These are phyloP conservation scores for Drosophila auraria DNA, from an alignment of 1,140 invertebrate genomes.

Conservation along the genomic window DNA sequence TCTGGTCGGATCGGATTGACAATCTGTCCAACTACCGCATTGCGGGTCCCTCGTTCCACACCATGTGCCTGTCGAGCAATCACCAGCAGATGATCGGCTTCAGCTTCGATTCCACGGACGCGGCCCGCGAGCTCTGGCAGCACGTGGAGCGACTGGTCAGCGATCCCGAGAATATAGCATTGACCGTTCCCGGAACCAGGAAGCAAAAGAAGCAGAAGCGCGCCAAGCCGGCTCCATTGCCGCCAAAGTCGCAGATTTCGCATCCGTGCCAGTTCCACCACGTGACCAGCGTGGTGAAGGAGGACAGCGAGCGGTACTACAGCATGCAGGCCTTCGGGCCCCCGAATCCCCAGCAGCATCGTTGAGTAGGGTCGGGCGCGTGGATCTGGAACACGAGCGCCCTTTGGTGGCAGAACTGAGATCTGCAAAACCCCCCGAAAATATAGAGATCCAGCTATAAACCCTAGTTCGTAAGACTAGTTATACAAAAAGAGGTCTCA, in stretches of 20 bases:
- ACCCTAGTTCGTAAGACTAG: constrained; percentile 17
- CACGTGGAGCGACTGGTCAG: constrained; percentile 90
- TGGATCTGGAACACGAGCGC: constrained; percentile 81
- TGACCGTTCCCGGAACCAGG: constrained; percentile 88
- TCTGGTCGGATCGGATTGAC: constrained; percentile 95
- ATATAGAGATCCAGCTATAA: constrained; percentile 33
- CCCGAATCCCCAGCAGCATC: constrained; percentile 73
- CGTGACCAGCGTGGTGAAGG: constrained; percentile 91
- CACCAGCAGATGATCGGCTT: constrained; percentile 88
- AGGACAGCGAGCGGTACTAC: constrained; percentile 89
- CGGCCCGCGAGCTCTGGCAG: constrained; percentile 90
- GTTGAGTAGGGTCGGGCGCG: constrained; percentile 80
- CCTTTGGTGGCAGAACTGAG: constrained; percentile 78
- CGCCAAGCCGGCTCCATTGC: constrained; percentile 87
- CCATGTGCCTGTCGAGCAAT: constrained; percentile 90
- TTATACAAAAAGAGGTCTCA: background rate
- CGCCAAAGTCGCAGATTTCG: constrained; percentile 93
- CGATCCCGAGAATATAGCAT: constrained; percentile 92
- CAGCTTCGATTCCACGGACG: constrained; percentile 91
- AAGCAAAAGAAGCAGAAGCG: constrained; percentile 87
- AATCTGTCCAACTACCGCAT: constrained; percentile 89
- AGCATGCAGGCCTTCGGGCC: constrained; percentile 88
- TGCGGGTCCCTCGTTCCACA: constrained; percentile 91
- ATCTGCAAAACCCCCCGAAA: constrained; percentile 5
- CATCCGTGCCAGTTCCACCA: constrained; percentile 95